These are phyloP conservation scores for Apis mellifera DNA, from an alignment of 1,140 invertebrate species.

Conservation along the genomic window Amel_HAv3.1 CM009943.2:2689001-2689500, in stretches of 20 bases:
- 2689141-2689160: no score
- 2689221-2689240: not conserved
- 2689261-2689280: slow-evolving; percentile 62
- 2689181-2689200: no score
- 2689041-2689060: not conserved
- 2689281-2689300: slow-evolving; percentile 65
- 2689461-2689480: slow-evolving; percentile 65
- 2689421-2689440: not conserved
- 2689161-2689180: no score
- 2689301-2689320: slow-evolving; percentile 30
- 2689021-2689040: not conserved
- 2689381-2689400: slow-evolving; percentile 13
- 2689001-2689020: slow-evolving; percentile 51
- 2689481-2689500: slow-evolving; percentile 80
- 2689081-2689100: no score
- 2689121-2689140: no score
- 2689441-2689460: slow-evolving; percentile 8
- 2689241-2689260: slow-evolving; percentile 46
- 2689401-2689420: slow-evolving; percentile 8
- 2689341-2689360: not conserved
- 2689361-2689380: slow-evolving; percentile 34
- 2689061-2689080: no score
- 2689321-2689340: no score
- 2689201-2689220: not conserved
- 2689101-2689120: no score